Base-by-base conservation (phyloP, 2,797 vertebrate genomes). In the Falco peregrinus region DNA sequence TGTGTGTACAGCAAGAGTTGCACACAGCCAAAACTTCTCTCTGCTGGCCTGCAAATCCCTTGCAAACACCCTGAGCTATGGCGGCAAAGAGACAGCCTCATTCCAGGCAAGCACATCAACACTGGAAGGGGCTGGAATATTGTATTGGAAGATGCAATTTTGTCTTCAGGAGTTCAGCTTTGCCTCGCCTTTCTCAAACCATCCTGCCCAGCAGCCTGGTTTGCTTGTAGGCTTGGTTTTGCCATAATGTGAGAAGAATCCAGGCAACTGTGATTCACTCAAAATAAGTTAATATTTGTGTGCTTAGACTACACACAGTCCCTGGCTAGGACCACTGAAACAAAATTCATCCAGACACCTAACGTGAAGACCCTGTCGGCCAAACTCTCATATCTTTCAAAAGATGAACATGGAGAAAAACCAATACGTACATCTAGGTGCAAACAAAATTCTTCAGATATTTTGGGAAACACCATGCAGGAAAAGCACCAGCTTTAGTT, bases 361-460 rank as follows among this genome's bases (percentile, higher is more conserved):
- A n/a, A 60, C 28, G 25, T 1, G 16, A 56, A 73, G 70, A 75
- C 11, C 5, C n/a, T 19, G 25, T 1, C 47, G 35, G 64, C 11
- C 45, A 15, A 74, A 85, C 67, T 39, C 28, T 71, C 41, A 33
- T 45, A 26, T 35, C 50, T 65, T 87, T 67, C 68, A 28, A 31
- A 74, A 74, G 25, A 65, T 8, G 19, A 77, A 67, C 6, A 45
- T 2, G 7, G 12, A 14, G 3, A 19, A 61, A 84, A 94, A 29
- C 0, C 13, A 57, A 11, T 5, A 41, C 0, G 0, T 7, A 10
- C n/a, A 77, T 19, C n/a, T 31, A 56, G 51, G 15, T 28, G 53
- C 31, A 68, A 83, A 79, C 4, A 60, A 37, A 80, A 54, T 50
- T 69, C 70, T 80, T 76, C 0, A 41, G 35, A 21, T n/a, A 22